Base-by-base conservation (phyloP, 2,888 invertebrate species). In the Chorisops tibialis region DNA sequence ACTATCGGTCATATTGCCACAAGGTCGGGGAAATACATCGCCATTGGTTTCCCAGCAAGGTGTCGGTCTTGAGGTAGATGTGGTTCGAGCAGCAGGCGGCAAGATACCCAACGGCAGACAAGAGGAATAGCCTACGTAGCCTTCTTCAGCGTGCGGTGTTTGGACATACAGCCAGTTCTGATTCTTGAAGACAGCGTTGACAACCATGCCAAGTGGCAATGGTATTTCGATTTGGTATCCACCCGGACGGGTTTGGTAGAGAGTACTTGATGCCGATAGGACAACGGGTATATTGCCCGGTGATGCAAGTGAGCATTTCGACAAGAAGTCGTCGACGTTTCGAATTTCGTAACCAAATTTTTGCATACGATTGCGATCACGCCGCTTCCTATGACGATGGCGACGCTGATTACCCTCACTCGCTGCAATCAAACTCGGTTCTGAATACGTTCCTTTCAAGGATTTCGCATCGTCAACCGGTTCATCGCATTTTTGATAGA, bases 201-300 rank as follows among this genome's bases (percentile, higher is more conserved):
- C 91, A 3, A 92, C 91, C 76, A 91, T 91, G 4, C 92, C 92
- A 63, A 91, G 78, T 0, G 91, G 89, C 52, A 91, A 76, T 0
- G 84, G 81, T 52, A 88, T 80, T 75, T 89, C 89, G 9, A 82
- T 81, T 70, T 86, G 85, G 69, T 85, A 87, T 38, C 82, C 83
- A n/a, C 86, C 87, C 49, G 82, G 81, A 63, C 86, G 83, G 1
- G 89, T 90, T 75, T 89, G 88, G 75, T 89, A 89, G 12, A 89
- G 78, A 0, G 85, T 84, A 68, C 86, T 87, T 1, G 88, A 86
- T 69, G 87, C 86, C 30, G 90, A 87, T 63, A 91, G 79, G 4
- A 91, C 92, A 30, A 92, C 90, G 2, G 92, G 91, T 66, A 92
- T 90, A 76, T 92, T 92, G 47, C 90, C 92, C 0, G 92, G 92